Conservation (phyloP, 2,797 vertebrate genomes). For the Cryptoprocta ferox region DNA sequence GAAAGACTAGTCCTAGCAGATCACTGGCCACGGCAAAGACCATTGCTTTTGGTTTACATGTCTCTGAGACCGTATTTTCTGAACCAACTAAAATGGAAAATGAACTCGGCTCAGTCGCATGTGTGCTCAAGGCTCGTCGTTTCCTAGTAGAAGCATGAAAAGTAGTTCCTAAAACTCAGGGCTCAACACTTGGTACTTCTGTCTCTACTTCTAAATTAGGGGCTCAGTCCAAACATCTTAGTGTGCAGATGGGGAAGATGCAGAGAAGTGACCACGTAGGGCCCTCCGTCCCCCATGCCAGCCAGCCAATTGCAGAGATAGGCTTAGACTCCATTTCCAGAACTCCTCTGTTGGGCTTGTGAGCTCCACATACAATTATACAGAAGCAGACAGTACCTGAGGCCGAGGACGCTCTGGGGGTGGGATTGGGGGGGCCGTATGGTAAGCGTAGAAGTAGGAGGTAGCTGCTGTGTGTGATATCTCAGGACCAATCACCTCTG, state of each 20-base stretch:
- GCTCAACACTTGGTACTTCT: not conserved
- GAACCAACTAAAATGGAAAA: not conserved
- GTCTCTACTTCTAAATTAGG: not conserved
- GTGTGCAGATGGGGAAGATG: not conserved
- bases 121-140: not conserved
- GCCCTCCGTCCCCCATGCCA: fast-evolving
- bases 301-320: not conserved
- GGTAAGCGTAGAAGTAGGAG: not conserved
- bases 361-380: not conserved
- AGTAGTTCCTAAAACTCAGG: not conserved
- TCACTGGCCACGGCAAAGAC: not conserved
- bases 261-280: not conserved
- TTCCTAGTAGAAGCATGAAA: not conserved
- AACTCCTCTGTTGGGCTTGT: not conserved
- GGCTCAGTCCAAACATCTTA: not conserved
- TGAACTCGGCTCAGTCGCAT: not conserved
- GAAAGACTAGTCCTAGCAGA: not conserved
- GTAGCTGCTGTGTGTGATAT: not conserved
- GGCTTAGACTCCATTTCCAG: not conserved
- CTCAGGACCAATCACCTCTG: not conserved
- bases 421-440: fast-evolving
- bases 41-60: not conserved
- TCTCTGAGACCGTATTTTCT: not conserved
- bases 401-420: not conserved
- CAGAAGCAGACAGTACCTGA: not conserved